phyloP scores from a whole-genome alignment of 2,797 vertebrate species.

The Apogon hyalosoma region DNA sequence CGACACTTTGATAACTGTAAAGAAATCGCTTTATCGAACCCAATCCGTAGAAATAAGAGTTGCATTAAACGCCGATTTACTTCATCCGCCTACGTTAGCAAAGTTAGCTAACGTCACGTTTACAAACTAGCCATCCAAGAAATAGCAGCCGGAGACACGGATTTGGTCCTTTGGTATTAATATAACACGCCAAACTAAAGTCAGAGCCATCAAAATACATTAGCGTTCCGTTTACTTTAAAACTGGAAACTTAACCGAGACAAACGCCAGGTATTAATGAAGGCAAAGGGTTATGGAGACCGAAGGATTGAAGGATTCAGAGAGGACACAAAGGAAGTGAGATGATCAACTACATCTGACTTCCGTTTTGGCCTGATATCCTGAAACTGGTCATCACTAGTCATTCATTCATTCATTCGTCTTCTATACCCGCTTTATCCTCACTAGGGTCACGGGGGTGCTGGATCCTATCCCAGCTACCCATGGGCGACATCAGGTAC shows the following conservation, averaged over 20 bases:
- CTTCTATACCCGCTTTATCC: no score
- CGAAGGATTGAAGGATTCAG: conserved; percentile 33
- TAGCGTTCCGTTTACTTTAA: not conserved
- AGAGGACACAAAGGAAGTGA: conserved; percentile 41
- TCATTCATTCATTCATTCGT: no score
- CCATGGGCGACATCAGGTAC: no score
- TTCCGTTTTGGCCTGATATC: conserved; percentile 50
- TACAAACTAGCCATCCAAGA: conserved; percentile 34
- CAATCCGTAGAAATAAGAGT: not conserved
- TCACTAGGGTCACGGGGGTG: no score
- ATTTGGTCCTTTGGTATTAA: not conserved
- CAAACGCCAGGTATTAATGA: not conserved
- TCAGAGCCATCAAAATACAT: conserved; percentile 15
- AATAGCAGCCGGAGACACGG: conserved; percentile 5
- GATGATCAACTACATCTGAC: not conserved
- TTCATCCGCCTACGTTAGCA: conserved; percentile 29
- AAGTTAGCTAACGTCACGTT: conserved; percentile 56
- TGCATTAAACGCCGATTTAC: conserved; percentile 7
- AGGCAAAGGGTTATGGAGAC: conserved; percentile 9
- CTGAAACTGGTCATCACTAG: not conserved
- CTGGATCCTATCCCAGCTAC: no score
- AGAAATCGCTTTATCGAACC: not conserved
- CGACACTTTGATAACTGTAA: not conserved
- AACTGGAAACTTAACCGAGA: conserved; percentile 2
- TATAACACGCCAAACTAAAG: conserved; percentile 1